Base-by-base conservation (phyloP, 2,113 vertebrate species). In the Hipposideros armiger region DNA sequence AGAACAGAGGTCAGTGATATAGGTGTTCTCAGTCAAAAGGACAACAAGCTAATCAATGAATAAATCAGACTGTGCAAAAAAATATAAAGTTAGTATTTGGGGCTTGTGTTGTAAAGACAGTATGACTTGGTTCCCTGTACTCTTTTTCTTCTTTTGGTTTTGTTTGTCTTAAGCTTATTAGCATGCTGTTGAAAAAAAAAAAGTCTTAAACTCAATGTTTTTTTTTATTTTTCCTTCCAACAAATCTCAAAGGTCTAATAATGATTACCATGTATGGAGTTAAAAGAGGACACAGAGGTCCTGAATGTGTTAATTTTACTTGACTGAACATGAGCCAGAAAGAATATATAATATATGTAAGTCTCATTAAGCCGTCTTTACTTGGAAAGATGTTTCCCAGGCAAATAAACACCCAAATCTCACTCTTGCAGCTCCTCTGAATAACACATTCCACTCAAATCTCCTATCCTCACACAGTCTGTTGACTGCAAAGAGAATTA, bases 371-470 rank as follows among this genome's bases (percentile, higher is more conserved):
- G 91, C 96, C 94, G 91, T 97, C 94, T 95, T 97, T 86, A 97
- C 93, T 91, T 94, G 70, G 92, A 84, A 96, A 87, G 95, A 95
- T 91, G 91, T 77, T 97, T 97, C 93, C 92, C 94, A 97, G 97
- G 86, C 92, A 98, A 97, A 97, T 97, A 97, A 97, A 97, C 78
- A 97, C 52, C 86, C 93, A 87, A 96, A 98, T 98, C 96, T 98
- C 78, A 62, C 13, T 92, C 78, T 62, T 87, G 92, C 92, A 96
- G 96, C 86, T 95, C 54, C 82, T 95, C 88, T 93, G 69, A 96
- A 95, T 72, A 96, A 85, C 76, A 91, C 47, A 92, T 94, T 96
- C 91, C 93, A 70, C 93, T 91, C 78, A 70, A 92, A 93, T 93
- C 86, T 96, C 91, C 91, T 40, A 45, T 66, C 77, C 78, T 94